A percentile compares a stretch with the other conserved stretches of the same genome.
Conservation (phyloP, 2,797 vertebrate species). For the Gorsachius magnificus region DNA sequence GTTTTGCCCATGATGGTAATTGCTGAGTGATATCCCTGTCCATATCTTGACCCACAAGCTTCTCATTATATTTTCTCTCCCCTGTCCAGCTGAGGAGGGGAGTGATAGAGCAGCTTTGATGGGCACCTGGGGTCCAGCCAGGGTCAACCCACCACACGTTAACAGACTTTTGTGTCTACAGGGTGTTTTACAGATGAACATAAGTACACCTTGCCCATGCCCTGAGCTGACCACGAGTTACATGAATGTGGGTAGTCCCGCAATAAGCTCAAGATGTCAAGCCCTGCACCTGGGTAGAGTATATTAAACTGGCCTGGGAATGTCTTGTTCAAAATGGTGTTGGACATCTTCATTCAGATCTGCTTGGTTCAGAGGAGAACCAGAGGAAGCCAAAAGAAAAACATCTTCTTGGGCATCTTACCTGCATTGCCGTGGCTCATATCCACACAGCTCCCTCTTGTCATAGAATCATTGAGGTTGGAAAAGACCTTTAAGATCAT, state of each 20-base stretch:
- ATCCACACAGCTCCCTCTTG: not conserved
- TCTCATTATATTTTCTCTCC: too few species aligned
- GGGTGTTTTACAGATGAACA: rapidly evolving
- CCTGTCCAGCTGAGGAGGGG: too few species aligned
- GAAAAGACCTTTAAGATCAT: too few species aligned
- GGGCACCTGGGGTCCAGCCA: too few species aligned
- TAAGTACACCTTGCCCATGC: not conserved
- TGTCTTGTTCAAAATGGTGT: not conserved
- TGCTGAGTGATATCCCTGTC: too few species aligned
- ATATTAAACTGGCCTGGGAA: not conserved
- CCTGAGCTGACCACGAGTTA: not conserved
- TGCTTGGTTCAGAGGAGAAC: not conserved
- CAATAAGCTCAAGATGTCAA: not conserved
- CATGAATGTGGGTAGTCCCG: not conserved
- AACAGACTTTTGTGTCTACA: not conserved
- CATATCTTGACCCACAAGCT: too few species aligned
- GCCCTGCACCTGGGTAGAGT: not conserved
- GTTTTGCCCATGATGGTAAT: too few species aligned
- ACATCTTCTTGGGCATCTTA: not conserved
- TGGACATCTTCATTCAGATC: not conserved
- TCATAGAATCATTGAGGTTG: too few species aligned
- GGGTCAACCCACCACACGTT: too few species aligned
- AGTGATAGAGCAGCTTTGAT: too few species aligned
- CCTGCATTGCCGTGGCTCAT: rapidly evolving
- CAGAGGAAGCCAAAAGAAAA: not conserved